Conservation (phyloP, 1,140 invertebrate species). For the Cephus cinctus region DNA sequence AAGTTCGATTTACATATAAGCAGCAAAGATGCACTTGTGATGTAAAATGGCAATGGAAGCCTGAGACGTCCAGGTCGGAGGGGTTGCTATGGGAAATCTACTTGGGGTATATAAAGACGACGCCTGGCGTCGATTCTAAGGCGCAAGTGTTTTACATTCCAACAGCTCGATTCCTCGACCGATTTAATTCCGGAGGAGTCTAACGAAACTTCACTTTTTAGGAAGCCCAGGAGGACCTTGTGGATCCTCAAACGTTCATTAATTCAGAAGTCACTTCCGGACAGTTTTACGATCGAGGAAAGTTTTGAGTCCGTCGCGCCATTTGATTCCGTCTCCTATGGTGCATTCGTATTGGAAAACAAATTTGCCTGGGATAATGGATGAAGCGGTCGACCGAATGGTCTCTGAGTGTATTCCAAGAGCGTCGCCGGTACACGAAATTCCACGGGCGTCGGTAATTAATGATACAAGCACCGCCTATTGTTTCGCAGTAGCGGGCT, state of each 20-base stretch:
- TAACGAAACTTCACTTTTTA: too few species aligned
- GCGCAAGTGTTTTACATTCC: too few species aligned
- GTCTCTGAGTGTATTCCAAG: background rate
- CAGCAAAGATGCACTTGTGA: too few species aligned
- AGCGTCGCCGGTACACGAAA: background rate
- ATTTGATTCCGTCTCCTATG: constrained; percentile 24
- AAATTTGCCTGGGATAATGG: constrained; percentile 50
- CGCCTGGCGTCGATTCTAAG: too few species aligned
- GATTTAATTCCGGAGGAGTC: too few species aligned
- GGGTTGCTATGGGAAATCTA: too few species aligned
- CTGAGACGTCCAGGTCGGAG: too few species aligned
- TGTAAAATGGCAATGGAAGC: too few species aligned
- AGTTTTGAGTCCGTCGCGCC: constrained; percentile 22
- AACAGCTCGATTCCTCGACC: too few species aligned
- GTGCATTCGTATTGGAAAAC: constrained; percentile 47
- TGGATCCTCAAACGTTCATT: constrained; percentile 31
- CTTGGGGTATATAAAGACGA: too few species aligned
- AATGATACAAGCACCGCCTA: background rate
- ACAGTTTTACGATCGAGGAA: constrained; percentile 34
- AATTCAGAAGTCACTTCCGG: constrained; percentile 41
- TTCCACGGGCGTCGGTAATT: background rate
- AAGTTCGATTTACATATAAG: too few species aligned
- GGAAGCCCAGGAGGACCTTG: too few species aligned
- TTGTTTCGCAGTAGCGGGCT: background rate
- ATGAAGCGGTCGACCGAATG: constrained; percentile 46